Evolutionary conservation across 2,113 vertebrate species (phyloP), one percentile per base, ranked within the genome.

Genomic region (Harpagus bidentatus): DNA sequence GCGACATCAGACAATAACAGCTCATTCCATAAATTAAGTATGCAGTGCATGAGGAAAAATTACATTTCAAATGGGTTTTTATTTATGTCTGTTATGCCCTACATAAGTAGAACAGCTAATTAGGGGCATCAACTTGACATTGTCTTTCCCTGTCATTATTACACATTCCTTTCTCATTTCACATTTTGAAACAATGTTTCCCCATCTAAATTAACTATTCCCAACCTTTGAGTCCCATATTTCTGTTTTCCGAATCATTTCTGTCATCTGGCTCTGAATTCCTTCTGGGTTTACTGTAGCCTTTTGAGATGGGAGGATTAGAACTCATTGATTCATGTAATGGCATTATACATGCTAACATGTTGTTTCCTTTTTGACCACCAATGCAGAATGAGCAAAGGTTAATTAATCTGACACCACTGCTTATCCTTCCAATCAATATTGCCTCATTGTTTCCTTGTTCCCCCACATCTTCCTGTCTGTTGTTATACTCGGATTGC

Each of bases 361-460:
- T 85, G 86, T 89, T 95, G 88, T 95, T 95, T 95, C 89, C 62
- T 91, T 93, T 96, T 82, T 94, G 97, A 96, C 84, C 93, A 95
- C 94, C 91, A 95, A 38, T 82, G 84, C 61, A 94, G 82, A 90
- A 76, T 85, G 89, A 82, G 66, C 89, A 94, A 93, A 97, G 95
- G 94, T 96, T 95, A 95, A 90, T 97, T 96, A 95, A 95, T 70
- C 81, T 90, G 91, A 96, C 91, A 96, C 94, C 61, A 38, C 66
- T 95, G 94, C 88, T 96, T 97, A 91, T 76, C 65, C 66, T 95
- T 72, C 69, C 25, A 7, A 95, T 89, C 95, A 80, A 96, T 97
- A 96, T 48, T 95, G 66, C 67, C 62, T 90, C 53, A 82, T 90
- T 95, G 86, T 91, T 97, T 93, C 78, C 95, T 80, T 95, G 89